phyloP scores from a whole-genome alignment of 2,113 vertebrate genomes.

The Calidris pugnax region DNA sequence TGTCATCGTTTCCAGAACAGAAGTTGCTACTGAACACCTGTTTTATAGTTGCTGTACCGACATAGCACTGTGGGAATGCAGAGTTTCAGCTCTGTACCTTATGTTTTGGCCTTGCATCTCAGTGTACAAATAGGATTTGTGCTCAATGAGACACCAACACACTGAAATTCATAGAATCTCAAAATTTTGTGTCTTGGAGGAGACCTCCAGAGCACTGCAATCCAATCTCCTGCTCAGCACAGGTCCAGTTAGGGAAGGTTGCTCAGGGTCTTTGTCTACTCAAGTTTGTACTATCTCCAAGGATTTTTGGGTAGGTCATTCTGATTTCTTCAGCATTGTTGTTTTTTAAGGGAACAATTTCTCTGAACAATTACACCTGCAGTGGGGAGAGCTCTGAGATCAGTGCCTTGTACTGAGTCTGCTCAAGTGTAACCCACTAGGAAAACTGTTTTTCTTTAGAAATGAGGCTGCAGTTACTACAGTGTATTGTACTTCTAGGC shows the following conservation, averaged over 20 bases:
- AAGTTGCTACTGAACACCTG: not conserved
- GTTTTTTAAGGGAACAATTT: not conserved
- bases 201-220: not conserved
- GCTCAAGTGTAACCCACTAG: not conserved
- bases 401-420: not conserved
- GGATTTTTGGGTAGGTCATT: not conserved
- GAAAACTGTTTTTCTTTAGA: not conserved
- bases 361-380: not conserved
- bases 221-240: not conserved
- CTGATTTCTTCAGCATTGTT: not conserved
- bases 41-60: not conserved
- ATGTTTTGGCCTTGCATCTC: not conserved
- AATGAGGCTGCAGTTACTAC: not conserved
- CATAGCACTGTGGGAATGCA: not conserved
- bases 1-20: not conserved
- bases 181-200: not conserved
- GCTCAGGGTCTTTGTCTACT: not conserved
- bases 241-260: not conserved
- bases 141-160: not conserved
- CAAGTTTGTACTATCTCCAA: not conserved
- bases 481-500: not conserved
- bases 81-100: not conserved
- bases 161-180: not conserved
- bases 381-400: not conserved
- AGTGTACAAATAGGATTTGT: not conserved